Base-by-base conservation (phyloP, 2,888 invertebrate species). In the Dyspetes luteomarginatus region DNA sequence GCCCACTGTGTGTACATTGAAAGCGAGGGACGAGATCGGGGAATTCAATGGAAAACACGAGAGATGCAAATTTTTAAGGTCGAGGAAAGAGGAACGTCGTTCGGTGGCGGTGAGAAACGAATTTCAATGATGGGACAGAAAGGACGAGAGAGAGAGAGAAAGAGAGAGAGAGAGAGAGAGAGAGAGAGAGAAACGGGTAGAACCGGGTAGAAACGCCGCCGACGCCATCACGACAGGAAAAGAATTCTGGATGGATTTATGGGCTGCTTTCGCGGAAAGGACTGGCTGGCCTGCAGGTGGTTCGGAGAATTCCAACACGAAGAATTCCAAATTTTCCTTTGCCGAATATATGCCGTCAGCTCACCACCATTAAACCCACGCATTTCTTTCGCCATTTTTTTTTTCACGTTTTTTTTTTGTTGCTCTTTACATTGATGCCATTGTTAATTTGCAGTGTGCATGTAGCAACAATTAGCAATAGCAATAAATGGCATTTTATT, bases 41-140 rank as follows among this genome's bases (percentile, higher is more conserved):
- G 65, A 41, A 77, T 81, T 73, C 74, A 69, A 72, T 65, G 65
- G 65, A 60, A 74, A 74, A 50, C 50, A 43, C 19, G 60, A 30
- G n/a, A n/a, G 41, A 81, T 81, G 78, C 74, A 58, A 78, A 78
- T 81, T 74, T 67, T 43, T 12, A n/a, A 45, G 43, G 52, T 15
- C 36, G 67, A 68, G 55, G 58, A 52, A 56, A 62, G 41, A 67
- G 17, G 48, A 71, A 24, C n/a, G 52, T 15, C 26, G 55, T 45
- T 56, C 48, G 41, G 62, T 56, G 77, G 50, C 79, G 81, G 67
- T 77, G 76, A 73, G 60, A 80, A 84, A 68, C 65, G 84, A 86
- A 86, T 87, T 85, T 87, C 83, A 86, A 86, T 87, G 85, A 87
- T 36, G 68, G 15, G 82, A 77, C 84, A 67, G 5, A 48, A 17